Conservation (phyloP, 2,888 invertebrate genomes). For the Thyatira batis region DNA sequence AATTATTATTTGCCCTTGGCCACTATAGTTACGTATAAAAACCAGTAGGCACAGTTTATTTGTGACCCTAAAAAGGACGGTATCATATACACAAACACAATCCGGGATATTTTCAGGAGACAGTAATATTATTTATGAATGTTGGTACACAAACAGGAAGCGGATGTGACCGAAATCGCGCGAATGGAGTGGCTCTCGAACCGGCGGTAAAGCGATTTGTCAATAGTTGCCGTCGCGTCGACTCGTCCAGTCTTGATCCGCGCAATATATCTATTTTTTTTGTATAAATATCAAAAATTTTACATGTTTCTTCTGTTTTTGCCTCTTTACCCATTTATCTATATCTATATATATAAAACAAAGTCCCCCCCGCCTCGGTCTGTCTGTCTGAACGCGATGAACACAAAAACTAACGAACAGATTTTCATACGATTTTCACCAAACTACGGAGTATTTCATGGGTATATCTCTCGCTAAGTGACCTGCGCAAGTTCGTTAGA, state of each 20-base stretch:
- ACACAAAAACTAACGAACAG: too few species aligned
- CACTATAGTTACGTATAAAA: neutral
- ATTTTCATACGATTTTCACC: too few species aligned
- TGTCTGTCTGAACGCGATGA: too few species aligned
- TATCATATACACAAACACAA: neutral
- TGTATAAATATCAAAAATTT: neutral
- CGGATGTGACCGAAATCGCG: slow-evolving; percentile 46
- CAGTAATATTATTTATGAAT: slow-evolving; percentile 11
- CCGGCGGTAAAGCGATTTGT: slow-evolving; percentile 41
- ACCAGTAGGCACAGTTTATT: too few species aligned
- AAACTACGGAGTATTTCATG: too few species aligned
- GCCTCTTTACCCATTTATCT: too few species aligned
- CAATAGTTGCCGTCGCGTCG: slow-evolving; percentile 24
- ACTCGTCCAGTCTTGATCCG: slow-evolving; percentile 11
- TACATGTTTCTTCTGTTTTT: too few species aligned
- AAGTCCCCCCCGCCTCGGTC: too few species aligned
- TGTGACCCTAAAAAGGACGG: neutral
- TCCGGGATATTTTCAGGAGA: neutral
- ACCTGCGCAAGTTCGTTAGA: too few species aligned
- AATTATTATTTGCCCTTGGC: neutral
- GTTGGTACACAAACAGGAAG: slow-evolving; percentile 14
- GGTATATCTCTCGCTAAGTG: too few species aligned
- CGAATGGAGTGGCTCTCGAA: slow-evolving; percentile 27
- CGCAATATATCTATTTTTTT: slow-evolving; percentile 4
- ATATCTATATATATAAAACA: too few species aligned